Evolutionary conservation across 2,888 invertebrate species (phyloP), one percentile per base, ranked within the genome.

Genomic region (Cantharis rustica): DNA sequence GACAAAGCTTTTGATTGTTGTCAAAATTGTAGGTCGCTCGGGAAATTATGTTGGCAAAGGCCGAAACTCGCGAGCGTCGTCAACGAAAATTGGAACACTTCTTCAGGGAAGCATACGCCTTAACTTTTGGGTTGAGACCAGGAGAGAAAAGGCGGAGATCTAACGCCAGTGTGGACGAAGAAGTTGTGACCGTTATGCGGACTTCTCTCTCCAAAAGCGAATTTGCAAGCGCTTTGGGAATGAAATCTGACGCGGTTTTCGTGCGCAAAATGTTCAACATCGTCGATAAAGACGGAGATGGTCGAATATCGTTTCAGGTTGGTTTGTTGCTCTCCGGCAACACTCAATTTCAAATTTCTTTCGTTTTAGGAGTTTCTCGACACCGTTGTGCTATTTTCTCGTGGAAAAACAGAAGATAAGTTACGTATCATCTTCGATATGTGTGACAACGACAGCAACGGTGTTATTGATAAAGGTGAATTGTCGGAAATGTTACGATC

Each of bases 181-280:
- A 97, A 87, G 95, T 95, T 75, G 95, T 97, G 71, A 96, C 96
- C 79, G 96, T 97, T 0, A 98, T 97, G 97, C 90, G 97, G 71
- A 98, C 97, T 0, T 96, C 96, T 0, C 87, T 98, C 75, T 96
- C 97, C 0, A 96, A 96, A 85, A 92, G 95, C 69, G 98, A 98
- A 88, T 98, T 98, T 84, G 98, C 98, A 0, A 96, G 95, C 72
- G 98, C 98, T 0, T 89, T 98, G 4, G 98, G 98, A 61, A 98
- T 98, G 98, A 95, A 95, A 86, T 90, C 96, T 0, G 96, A 97
- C 84, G 98, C 97, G 17, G 94, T 98, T 72, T 98, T 98, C 86
- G 98, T 98, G 0, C 94, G 96, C 84, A 96, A 97, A 88, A 98
- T 98, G 98, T 98, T 98, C 86, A 97, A 98, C 84, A 97, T 98